Base-by-base conservation (phyloP, 2,113 vertebrate genomes). In the Pollachius pollachius region DNA sequence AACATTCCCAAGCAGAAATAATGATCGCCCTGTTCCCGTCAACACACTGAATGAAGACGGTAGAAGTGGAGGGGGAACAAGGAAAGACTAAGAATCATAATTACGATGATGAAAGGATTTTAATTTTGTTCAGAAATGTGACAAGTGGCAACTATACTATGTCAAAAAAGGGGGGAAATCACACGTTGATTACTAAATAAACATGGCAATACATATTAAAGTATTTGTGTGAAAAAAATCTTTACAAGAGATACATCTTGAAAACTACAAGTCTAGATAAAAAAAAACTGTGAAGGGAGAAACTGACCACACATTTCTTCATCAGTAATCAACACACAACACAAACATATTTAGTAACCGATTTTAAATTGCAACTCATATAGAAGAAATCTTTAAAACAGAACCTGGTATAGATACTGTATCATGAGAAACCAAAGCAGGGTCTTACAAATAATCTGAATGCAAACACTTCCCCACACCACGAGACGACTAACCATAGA, bases 101-200 rank as follows among this genome's bases (percentile, higher is more conserved):
- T 48, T 48, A 48, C 12, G 41, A 48, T 48, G 41, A 48, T 13
- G 13, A 57, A 57, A 57, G 54, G 3, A n/a, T 57, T 57, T 57
- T 57, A 57, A 13, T 48, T 48, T 48, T 57, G n/a, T 62, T 21
- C 62, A 59, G 57, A 78, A 65, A 74, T 73, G 74, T 71, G 83
- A 78, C 76, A 85, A 79, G 84, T 79, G 65, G 75, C n/a, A 80
- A 72, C 75, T 76, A 83, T 72, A 66, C 76, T 64, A 75, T 69
- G 68, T 57, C 75, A 81, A 73, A 73, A 34, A 73, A 62, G 27
- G 41, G 23, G 13, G 19, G n/a, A 73, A 41, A 80, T 23, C 25
- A 67, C 72, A 62, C 76, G 78, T 67, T 54, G 30, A 80, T 70
- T 71, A 57, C 21, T 52, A 59, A 78, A 63, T 64, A 72, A 58